These are phyloP conservation scores for Enteromius trimaculatus DNA, from an alignment of 2,797 vertebrate species.

Conservation along the genomic window DNA sequence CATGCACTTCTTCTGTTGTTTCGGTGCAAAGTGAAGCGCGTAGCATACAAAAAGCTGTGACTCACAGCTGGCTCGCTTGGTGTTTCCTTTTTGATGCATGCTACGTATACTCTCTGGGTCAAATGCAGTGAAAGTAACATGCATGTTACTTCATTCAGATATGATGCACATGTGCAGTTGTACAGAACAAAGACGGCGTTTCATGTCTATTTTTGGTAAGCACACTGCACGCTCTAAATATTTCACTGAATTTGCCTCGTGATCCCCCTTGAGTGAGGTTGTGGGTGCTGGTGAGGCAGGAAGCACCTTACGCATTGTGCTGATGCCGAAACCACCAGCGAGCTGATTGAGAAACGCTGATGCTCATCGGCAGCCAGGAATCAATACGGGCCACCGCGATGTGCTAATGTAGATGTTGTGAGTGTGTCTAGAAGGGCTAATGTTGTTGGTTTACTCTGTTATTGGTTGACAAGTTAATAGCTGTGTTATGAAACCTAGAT, in stretches of 20 bases:
- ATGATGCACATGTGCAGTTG: neutral
- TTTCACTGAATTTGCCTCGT: neutral
- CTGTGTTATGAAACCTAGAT: neutral
- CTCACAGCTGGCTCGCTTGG: slow-evolving; percentile 12
- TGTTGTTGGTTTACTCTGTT: neutral
- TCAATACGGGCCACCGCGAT: slow-evolving; percentile 22
- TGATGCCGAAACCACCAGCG: slow-evolving; percentile 36
- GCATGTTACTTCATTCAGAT: neutral
- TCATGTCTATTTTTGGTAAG: neutral
- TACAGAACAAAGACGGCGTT: neutral
- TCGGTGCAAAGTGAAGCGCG: neutral
- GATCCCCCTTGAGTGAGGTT: slow-evolving; percentile 21
- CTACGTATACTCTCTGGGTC: slow-evolving; percentile 7
- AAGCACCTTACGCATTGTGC: slow-evolving; percentile 17
- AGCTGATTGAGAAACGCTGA: slow-evolving; percentile 35
- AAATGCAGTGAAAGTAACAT: neutral
- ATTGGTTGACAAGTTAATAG: neutral
- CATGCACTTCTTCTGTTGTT: slow-evolving; percentile 11
- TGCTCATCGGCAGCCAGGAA: slow-evolving; percentile 21
- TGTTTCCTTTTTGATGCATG: slow-evolving; percentile 20
- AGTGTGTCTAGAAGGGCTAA: neutral
- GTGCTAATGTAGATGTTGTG: slow-evolving; percentile 45
- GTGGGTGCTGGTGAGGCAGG: slow-evolving; percentile 11
- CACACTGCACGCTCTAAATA: neutral
- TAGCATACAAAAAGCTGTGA: slow-evolving; percentile 13